phyloP scores from a whole-genome alignment of 2,113 vertebrate genomes.

The Eclectus roratus region DNA sequence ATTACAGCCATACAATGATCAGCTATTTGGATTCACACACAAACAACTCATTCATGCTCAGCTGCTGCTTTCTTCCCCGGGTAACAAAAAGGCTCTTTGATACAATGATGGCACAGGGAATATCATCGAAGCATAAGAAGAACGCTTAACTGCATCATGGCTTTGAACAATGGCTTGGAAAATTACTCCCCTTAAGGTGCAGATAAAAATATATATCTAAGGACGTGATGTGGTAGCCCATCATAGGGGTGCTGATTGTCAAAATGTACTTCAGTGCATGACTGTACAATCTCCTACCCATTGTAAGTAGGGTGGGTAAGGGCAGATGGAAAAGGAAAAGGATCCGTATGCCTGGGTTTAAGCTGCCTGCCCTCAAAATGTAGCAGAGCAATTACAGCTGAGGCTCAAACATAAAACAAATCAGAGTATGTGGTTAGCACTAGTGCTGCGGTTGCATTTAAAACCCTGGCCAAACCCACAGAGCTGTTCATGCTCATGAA shows the following conservation, averaged over 20 bases:
- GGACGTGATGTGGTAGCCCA: background rate
- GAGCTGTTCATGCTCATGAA: background rate
- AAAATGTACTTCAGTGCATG: background rate
- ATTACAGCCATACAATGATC: background rate
- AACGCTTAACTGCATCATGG: background rate
- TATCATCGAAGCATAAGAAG: background rate
- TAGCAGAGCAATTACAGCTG: background rate
- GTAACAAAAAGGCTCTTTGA: background rate
- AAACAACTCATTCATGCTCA: constrained; percentile 18
- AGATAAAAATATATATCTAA: background rate
- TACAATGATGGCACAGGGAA: background rate
- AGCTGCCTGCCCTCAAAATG: background rate
- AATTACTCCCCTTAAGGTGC: background rate
- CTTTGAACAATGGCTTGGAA: background rate
- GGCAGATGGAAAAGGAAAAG: background rate
- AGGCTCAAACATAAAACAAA: background rate
- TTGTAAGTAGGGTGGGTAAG: background rate
- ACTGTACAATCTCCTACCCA: background rate
- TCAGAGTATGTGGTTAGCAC: background rate
- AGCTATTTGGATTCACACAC: background rate
- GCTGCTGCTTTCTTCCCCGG: background rate
- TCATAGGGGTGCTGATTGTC: background rate
- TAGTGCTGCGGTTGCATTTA: background rate
- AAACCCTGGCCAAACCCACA: background rate
- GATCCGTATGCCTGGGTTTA: background rate